These are phyloP conservation scores for Halichoeres trimaculatus DNA, from an alignment of 2,113 vertebrate species.

Conservation along the genomic window DNA sequence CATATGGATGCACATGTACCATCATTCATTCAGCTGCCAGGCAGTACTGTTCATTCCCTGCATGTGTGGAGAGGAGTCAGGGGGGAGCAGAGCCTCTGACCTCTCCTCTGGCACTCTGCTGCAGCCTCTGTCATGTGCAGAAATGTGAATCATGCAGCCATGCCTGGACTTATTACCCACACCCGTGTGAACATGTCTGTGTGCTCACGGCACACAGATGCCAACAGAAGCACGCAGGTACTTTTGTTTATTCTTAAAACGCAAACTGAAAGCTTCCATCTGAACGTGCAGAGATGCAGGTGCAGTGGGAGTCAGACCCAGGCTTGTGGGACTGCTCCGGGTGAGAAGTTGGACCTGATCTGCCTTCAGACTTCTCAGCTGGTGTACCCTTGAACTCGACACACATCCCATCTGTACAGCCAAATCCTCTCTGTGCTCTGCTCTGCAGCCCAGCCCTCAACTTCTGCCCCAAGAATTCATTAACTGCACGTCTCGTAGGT, in stretches of 20 bases:
- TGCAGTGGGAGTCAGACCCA: conserved; percentile 14
- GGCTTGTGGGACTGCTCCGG: conserved; percentile 26
- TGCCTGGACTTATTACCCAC: conserved; percentile 42
- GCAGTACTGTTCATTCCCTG: conserved; percentile 25
- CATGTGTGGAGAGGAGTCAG: conserved; percentile 16
- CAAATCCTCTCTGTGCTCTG: conserved; percentile 36
- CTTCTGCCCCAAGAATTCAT: conserved; percentile 57
- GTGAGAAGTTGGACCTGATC: conserved; percentile 20
- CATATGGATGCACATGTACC: background rate
- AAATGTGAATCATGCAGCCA: conserved; percentile 50
- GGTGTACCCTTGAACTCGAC: conserved; percentile 69
- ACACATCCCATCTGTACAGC: conserved; percentile 59
- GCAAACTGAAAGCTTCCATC: background rate
- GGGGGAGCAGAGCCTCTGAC: conserved; percentile 23
- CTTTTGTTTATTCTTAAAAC: conserved; percentile 10
- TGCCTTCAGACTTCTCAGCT: conserved; percentile 54
- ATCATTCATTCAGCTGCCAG: conserved; percentile 14
- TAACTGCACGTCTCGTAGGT: conserved; percentile 47
- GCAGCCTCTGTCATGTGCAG: conserved; percentile 41
- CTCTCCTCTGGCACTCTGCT: conserved; percentile 22
- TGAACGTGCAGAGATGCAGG: background rate
- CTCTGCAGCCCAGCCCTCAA: conserved; percentile 43
- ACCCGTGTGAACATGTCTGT: conserved; percentile 43
- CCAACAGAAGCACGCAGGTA: conserved; percentile 30
- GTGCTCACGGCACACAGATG: conserved; percentile 30